A percentile compares a stretch with the other conserved stretches of the same genome.
Evolutionary conservation across 2,797 vertebrate species (phyloP).

Genomic region (Linurgus olivaceus): DNA sequence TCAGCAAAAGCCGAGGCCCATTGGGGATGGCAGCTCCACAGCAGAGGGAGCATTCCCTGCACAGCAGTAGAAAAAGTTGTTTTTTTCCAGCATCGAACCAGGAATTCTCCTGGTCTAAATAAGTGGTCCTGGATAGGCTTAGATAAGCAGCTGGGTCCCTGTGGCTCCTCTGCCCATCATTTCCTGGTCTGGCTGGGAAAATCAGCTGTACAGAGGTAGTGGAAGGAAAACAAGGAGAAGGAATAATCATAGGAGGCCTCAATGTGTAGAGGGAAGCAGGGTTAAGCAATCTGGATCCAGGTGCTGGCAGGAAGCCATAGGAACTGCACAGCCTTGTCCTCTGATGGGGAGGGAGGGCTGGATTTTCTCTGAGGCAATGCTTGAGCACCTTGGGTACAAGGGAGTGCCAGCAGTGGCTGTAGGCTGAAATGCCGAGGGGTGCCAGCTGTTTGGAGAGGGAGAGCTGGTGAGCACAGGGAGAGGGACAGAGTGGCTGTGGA

Average conservation of each 20-base stretch:
- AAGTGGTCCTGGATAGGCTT: neutral
- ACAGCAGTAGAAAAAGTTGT: neutral
- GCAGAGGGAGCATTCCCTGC: neutral
- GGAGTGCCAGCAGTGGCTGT: neutral
- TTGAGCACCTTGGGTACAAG: neutral
- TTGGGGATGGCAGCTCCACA: neutral
- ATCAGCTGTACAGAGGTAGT: neutral
- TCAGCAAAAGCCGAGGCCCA: fast-evolving
- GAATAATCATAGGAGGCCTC: neutral
- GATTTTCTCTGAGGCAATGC: neutral
- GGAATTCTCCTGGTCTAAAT: neutral
- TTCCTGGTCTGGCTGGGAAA: neutral
- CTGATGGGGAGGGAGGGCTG: neutral
- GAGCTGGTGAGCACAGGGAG: neutral
- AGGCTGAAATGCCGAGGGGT: neutral
- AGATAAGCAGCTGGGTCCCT: neutral
- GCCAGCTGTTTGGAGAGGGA: neutral
- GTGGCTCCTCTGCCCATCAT: neutral
- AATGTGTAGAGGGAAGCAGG: neutral
- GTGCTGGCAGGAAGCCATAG: neutral
- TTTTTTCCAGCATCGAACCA: neutral
- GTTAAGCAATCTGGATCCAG: neutral
- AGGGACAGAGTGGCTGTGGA: neutral
- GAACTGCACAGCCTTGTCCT: neutral
- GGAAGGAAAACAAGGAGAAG: neutral